These are phyloP conservation scores for Melanogrammus aeglefinus DNA, from an alignment of 2,797 vertebrate genomes.

Conservation along the genomic window DNA sequence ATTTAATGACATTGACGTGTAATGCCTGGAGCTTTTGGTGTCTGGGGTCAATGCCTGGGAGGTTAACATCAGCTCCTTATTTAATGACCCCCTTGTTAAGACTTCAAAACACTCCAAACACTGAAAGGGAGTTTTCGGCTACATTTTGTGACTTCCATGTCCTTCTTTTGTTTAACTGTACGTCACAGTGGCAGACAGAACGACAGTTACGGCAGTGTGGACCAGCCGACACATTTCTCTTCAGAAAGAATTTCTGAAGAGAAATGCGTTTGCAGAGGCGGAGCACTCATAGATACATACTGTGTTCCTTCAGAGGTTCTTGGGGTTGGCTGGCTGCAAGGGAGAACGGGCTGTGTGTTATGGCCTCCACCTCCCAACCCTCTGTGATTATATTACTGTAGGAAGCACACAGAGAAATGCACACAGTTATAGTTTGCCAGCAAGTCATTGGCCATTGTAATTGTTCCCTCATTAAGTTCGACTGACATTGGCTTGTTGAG, in stretches of 20 bases:
- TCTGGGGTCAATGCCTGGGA: slow-evolving; percentile 38
- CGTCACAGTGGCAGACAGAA: not conserved
- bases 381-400: not conserved
- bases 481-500: too few relatives aligned
- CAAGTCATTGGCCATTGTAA: not conserved
- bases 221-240: not conserved
- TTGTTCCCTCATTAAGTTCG: not conserved
- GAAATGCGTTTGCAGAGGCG: not conserved
- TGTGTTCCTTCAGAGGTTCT: slow-evolving; percentile 8
- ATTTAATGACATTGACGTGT: slow-evolving; percentile 50
- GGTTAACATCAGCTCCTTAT: not conserved
- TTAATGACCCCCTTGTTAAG: not conserved
- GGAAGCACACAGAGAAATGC: not conserved
- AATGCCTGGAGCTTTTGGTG: not conserved
- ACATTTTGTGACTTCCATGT: not conserved
- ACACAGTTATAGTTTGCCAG: not conserved
- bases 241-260: slow-evolving; percentile 11
- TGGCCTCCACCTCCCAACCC: not conserved
- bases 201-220: too few relatives aligned
- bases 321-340: not conserved
- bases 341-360: slow-evolving; percentile 13
- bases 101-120: not conserved
- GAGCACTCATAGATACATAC: slow-evolving; percentile 9
- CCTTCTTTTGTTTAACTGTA: not conserved
- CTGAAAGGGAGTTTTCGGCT: not conserved